phyloP scores from a whole-genome alignment of 2,113 vertebrate species.

The Nymphicus hollandicus region DNA sequence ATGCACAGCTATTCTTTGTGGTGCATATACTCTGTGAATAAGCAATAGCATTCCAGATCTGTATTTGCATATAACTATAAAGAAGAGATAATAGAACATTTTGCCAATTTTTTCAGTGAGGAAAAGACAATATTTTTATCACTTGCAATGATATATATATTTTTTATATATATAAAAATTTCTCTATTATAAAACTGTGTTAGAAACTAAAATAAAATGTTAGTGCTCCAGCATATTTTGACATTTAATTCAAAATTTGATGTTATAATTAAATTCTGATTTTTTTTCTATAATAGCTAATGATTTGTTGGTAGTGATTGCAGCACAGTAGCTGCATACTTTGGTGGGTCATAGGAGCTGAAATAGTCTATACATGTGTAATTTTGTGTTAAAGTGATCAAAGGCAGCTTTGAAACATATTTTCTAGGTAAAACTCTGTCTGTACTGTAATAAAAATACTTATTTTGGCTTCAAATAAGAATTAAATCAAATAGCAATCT shows the following conservation, averaged over 20 bases:
- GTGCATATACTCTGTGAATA: neutral
- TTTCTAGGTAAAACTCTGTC: slow-evolving; percentile 7
- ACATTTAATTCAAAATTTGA: neutral
- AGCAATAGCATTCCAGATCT: neutral
- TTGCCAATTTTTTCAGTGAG: neutral
- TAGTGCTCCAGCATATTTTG: neutral
- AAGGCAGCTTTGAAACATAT: slow-evolving; percentile 13
- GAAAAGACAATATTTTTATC: neutral
- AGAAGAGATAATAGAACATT: neutral
- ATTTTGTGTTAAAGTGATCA: slow-evolving; percentile 16
- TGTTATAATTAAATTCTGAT: neutral
- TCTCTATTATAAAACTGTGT: neutral
- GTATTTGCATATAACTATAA: neutral
- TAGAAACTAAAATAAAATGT: neutral
- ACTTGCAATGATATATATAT: neutral
- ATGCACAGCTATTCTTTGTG: neutral
- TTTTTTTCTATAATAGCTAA: neutral
- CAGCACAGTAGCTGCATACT: neutral
- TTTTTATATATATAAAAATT: neutral
- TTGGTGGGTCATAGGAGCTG: neutral
- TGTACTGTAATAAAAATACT: neutral
- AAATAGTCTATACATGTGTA: neutral
- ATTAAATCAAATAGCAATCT: neutral
- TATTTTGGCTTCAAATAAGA: slow-evolving; percentile 8
- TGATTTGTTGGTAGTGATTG: neutral